Base-by-base conservation (phyloP, 2,113 vertebrate species). In the Myiagra hebetior region DNA sequence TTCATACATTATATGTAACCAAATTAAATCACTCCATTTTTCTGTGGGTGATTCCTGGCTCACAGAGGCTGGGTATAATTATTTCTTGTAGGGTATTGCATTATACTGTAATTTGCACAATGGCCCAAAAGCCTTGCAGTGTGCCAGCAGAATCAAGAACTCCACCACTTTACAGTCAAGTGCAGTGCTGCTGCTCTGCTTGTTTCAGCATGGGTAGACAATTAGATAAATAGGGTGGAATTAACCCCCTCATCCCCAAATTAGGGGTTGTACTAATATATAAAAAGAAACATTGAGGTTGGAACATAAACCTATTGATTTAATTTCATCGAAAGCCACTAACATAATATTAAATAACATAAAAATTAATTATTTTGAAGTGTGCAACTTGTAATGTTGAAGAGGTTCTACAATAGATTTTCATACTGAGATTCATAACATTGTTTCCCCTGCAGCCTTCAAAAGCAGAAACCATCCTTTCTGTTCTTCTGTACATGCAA, bases 91-190 rank as follows among this genome's bases (percentile, higher is more conserved):
- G 80, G 62, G 27, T 64, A 90, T 80, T 91, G 47, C 56, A 78
- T 93, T 96, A 95, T 92, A 49, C 76, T 91, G 3, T 93, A 94
- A 94, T 96, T 96, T 93, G 52, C 56, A 86, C 86, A 85, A 78
- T 60, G 79, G 73, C 46, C 89, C 87, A 87, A 93, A 95, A 73
- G 67, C 91, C n/a, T 96, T 90, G 60, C 56, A 70, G 15, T 78
- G 73, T 72, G 85, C 87, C 83, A 91, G 79, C 76, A 64, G 64
- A 86, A 89, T 89, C 56, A 93, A 95, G 83, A 84, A 50, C 65
- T 84, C 72, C 31, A 74, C 59, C 76, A 76, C 82, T 96, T 90
- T 44, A 80, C 31, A 87, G 68, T 80, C 83, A 90, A 94, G 88
- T 78, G 63, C 31, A 28, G 72, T 41, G 79, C 79, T 90, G 79